These are phyloP conservation scores for Oreochromis aureus DNA, from an alignment of 2,113 vertebrate genomes.

Conservation along the genomic window DNA sequence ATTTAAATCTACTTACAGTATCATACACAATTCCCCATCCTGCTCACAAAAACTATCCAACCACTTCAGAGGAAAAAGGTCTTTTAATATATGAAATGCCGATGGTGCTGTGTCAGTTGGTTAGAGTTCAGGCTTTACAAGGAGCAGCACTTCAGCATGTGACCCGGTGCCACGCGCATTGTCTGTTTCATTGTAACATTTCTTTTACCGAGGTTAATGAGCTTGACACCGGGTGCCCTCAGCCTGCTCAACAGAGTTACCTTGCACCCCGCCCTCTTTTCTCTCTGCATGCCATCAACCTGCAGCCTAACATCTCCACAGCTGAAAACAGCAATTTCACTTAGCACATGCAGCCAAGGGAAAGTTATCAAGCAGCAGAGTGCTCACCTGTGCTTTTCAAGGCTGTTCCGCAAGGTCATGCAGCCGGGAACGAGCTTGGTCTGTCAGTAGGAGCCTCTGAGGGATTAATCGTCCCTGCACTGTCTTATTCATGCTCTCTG, in stretches of 20 bases:
- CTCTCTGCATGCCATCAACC: constrained; percentile 38
- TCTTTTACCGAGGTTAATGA: constrained; percentile 65
- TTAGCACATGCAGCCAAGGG: constrained; percentile 48
- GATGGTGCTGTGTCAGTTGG: constrained; percentile 48
- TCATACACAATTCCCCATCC: constrained; percentile 28
- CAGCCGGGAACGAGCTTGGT: constrained; percentile 74
- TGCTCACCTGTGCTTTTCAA: constrained; percentile 80
- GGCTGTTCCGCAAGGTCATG: constrained; percentile 81
- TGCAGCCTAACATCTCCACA: background rate
- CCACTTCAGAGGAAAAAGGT: constrained; percentile 31
- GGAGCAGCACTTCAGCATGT: constrained; percentile 57
- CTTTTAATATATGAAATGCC: constrained; percentile 54
- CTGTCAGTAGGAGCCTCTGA: constrained; percentile 76
- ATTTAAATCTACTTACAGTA: constrained; percentile 42
- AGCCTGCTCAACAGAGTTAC: constrained; percentile 37
- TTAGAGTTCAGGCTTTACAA: constrained; percentile 54
- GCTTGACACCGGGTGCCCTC: constrained; percentile 55
- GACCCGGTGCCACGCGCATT: constrained; percentile 48
- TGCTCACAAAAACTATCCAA: constrained; percentile 4
- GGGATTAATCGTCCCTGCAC: constrained; percentile 85
- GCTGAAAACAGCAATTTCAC: constrained; percentile 48
- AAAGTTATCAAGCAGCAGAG: constrained; percentile 75
- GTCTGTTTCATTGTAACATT: constrained; percentile 53
- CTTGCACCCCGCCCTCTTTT: constrained; percentile 30
- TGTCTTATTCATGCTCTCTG: constrained; percentile 79